phyloP scores from a whole-genome alignment of 2,797 vertebrate species.

The Sarcoramphus papa region DNA sequence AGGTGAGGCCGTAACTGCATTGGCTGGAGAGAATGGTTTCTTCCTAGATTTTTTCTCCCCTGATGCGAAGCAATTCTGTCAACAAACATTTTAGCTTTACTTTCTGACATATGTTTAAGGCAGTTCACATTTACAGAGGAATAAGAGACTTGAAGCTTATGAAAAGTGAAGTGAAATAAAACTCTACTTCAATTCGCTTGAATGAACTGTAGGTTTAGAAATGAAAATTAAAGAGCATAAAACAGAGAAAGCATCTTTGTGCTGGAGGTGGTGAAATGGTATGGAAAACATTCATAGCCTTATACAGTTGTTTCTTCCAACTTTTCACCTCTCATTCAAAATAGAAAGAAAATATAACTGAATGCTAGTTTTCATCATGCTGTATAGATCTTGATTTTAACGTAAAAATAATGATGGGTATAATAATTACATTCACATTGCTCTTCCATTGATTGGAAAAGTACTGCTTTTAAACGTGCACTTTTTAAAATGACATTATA shows the following conservation, averaged over 20 bases:
- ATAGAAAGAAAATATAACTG: not conserved
- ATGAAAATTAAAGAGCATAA: not conserved
- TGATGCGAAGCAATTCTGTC: constrained; percentile 28
- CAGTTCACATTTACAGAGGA: constrained; percentile 45
- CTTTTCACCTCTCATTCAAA: not conserved
- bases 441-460: not conserved
- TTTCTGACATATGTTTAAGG: constrained; percentile 54
- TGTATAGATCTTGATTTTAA: not conserved
- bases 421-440: not conserved
- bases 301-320: not conserved
- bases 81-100: constrained; percentile 37
- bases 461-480: not conserved
- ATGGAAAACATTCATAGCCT: not conserved
- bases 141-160: constrained; percentile 31
- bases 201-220: constrained; percentile 30
- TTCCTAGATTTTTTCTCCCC: not conserved
- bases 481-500: not conserved
- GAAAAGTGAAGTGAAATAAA: constrained; percentile 53
- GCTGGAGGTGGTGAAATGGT: constrained; percentile 19
- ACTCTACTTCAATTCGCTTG: not conserved
- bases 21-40: not conserved
- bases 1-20: constrained; percentile 77
- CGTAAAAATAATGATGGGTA: not conserved
- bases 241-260: constrained; percentile 8
- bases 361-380: not conserved